Evolutionary conservation across 2,888 invertebrate genomes (phyloP).

Genomic region (Drosophila ustulata): DNA sequence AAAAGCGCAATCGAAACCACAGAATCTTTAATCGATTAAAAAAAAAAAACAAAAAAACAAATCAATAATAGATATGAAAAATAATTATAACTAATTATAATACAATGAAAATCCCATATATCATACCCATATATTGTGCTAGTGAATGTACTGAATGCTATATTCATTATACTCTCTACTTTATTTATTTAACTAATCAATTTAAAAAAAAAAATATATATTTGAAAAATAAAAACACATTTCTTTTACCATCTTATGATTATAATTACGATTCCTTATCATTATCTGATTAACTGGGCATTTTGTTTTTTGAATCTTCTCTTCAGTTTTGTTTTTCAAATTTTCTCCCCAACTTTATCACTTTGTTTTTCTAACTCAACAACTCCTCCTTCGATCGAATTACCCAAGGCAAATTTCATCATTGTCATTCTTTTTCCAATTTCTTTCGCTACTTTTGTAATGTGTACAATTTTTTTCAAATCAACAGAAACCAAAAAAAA

Average conservation of each 20-base stretch:
- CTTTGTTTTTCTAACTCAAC: slow-evolving; percentile 23
- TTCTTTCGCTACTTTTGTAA: slow-evolving; percentile 56
- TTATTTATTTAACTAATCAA: slow-evolving; percentile 74
- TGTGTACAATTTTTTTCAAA: slow-evolving; percentile 48
- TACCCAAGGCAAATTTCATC: slow-evolving; percentile 34
- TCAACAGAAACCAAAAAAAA: slow-evolving; percentile 19
- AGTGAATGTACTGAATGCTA: slow-evolving; percentile 86
- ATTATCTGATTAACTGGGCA: slow-evolving; percentile 48
- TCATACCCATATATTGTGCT: slow-evolving; percentile 84
- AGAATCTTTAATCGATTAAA: slow-evolving; percentile 50
- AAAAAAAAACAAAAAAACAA: slow-evolving; percentile 40
- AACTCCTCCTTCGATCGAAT: slow-evolving; percentile 28
- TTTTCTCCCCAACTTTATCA: slow-evolving; percentile 19
- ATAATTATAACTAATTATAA: slow-evolving; percentile 19
- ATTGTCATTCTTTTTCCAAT: slow-evolving; percentile 41
- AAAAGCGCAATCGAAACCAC: slow-evolving; percentile 35
- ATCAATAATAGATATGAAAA: slow-evolving; percentile 31
- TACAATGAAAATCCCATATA: slow-evolving; percentile 63
- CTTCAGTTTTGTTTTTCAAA: slow-evolving; percentile 2
- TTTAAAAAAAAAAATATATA: slow-evolving; percentile 28
- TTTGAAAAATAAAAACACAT: slow-evolving; percentile 37
- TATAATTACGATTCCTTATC: slow-evolving; percentile 48
- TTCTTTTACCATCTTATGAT: slow-evolving; percentile 57
- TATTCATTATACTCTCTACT: slow-evolving; percentile 82
- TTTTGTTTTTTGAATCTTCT: slow-evolving; percentile 30